Conservation (phyloP, 2,797 vertebrate genomes). For the Lutjanus argentimaculatus region DNA sequence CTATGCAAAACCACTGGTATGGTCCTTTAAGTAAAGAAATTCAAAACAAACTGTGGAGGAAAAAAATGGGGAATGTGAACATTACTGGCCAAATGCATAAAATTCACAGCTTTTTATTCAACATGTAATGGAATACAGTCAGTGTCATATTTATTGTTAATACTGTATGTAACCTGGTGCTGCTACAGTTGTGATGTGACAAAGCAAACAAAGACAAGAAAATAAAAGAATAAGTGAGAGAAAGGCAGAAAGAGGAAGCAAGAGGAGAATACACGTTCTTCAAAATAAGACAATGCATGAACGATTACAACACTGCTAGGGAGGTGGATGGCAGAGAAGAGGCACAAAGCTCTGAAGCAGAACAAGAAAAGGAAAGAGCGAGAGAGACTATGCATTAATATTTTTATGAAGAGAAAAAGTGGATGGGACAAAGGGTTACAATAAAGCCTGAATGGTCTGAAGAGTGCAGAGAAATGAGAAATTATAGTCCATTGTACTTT, state of each 20-base stretch:
- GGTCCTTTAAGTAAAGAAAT: background rate
- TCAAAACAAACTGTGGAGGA: background rate
- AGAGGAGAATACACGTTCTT: conserved; percentile 36
- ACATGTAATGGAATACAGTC: conserved; percentile 36
- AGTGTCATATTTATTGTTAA: conserved; percentile 11
- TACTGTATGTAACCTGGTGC: background rate
- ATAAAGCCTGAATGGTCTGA: conserved; percentile 33
- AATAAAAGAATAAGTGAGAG: background rate
- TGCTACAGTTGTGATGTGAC: conserved; percentile 17
- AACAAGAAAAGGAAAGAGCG: conserved; percentile 29
- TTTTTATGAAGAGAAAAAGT: conserved; percentile 44
- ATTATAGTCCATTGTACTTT: conserved; percentile 1
- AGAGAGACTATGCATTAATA: conserved; percentile 46
- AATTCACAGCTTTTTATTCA: conserved; percentile 35
- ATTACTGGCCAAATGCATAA: background rate
- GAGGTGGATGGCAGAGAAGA: conserved; percentile 34
- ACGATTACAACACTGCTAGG: conserved; percentile 16
- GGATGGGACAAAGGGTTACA: conserved; percentile 13
- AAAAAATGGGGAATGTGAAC: background rate
- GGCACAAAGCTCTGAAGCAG: conserved; percentile 44
- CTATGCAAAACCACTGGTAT: background rate
- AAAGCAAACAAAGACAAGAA: conserved; percentile 15
- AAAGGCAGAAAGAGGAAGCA: conserved; percentile 8
- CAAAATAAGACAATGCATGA: conserved; percentile 46
- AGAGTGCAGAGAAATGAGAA: conserved; percentile 1